phyloP scores from a whole-genome alignment of 2,113 vertebrate genomes.

The Tursiops truncatus region DNA sequence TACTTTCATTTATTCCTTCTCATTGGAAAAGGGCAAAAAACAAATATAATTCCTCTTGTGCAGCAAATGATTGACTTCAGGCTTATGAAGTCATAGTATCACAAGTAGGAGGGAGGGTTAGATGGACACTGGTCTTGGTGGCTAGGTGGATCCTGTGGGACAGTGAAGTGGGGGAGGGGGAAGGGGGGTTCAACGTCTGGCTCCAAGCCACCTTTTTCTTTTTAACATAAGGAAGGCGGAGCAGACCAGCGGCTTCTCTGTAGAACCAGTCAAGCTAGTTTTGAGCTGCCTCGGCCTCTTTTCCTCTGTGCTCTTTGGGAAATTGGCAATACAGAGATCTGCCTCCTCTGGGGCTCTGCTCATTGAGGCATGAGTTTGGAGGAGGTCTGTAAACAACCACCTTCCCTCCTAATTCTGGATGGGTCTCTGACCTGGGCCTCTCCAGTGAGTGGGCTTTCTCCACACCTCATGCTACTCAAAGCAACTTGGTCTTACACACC shows the following conservation, averaged over 20 bases:
- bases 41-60: background rate
- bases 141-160: background rate
- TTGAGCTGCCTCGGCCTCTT: slow-evolving; percentile 47
- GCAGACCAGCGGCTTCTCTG: slow-evolving; percentile 52
- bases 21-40: background rate
- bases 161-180: accelerated
- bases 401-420: background rate
- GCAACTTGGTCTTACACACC: background rate
- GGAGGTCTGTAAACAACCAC: slow-evolving; percentile 33
- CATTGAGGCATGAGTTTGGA: background rate
- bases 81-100: background rate
- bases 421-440: background rate
- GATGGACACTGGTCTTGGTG: background rate
- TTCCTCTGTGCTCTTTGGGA: slow-evolving; percentile 62
- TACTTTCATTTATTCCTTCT: background rate
- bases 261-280: slow-evolving; percentile 77
- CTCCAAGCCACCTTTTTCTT: slow-evolving; percentile 61
- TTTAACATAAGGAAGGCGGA: slow-evolving; percentile 54
- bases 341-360: slow-evolving; percentile 49
- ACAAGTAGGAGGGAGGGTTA: background rate
- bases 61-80: background rate
- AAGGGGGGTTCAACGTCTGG: background rate
- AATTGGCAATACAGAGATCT: slow-evolving; percentile 49
- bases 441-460: background rate
- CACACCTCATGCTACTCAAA: background rate